These are phyloP conservation scores for Liasis olivaceus DNA, from an alignment of 2,797 vertebrate genomes.

Conservation along the genomic window DNA sequence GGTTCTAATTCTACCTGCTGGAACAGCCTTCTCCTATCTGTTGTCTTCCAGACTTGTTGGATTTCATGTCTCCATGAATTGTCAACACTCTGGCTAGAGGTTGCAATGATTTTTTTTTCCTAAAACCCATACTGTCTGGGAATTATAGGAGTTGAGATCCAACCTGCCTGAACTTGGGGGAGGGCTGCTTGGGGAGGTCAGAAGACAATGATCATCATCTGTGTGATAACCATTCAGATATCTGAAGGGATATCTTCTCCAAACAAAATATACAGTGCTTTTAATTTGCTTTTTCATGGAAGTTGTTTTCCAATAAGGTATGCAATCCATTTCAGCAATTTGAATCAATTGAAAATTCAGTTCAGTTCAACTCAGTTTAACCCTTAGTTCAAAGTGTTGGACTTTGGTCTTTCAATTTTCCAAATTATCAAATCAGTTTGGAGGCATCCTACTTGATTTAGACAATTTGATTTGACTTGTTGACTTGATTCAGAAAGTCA, in stretches of 20 bases:
- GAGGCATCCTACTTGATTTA: not conserved
- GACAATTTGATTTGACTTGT: not conserved
- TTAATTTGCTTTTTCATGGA: not conserved
- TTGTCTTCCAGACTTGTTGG: too few relatives aligned
- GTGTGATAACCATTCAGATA: not conserved
- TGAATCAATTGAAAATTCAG: not conserved
- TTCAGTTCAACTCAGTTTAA: not conserved
- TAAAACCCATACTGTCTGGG: too few relatives aligned
- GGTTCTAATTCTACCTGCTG: not conserved
- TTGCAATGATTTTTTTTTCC: too few relatives aligned
- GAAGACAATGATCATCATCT: not conserved
- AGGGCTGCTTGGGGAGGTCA: not conserved
- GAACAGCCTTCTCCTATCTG: too few relatives aligned
- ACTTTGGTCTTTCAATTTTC: not conserved
- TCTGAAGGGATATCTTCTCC: not conserved
- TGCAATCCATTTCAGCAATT: not conserved
- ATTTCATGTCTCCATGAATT: too few relatives aligned
- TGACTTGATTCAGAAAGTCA: not conserved
- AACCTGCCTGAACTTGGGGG: not conserved
- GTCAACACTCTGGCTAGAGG: too few relatives aligned
- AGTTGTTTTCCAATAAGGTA: not conserved
- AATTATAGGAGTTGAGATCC: too few relatives aligned
- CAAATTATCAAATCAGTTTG: not conserved
- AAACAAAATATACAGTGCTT: not conserved
- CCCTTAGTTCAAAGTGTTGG: not conserved